Evolutionary conservation across 2,888 invertebrate genomes (phyloP).

Genomic region (Zelleria hepariella): DNA sequence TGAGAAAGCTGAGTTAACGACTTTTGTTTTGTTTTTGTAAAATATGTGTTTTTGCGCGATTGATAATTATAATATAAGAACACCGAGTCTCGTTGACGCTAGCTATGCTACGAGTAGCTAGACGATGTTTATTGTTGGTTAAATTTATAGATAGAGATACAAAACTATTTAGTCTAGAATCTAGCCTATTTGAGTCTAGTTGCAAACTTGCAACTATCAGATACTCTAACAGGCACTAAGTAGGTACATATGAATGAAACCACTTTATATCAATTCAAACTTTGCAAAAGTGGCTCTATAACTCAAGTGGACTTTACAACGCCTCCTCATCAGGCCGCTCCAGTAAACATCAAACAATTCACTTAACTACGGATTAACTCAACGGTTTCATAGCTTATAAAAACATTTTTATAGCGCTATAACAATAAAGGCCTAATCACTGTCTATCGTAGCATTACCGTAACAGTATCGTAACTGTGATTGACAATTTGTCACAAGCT

Average conservation of each 20-base stretch:
- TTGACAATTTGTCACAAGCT: conserved; percentile 36
- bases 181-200: too few relatives aligned
- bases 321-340: conserved; percentile 15
- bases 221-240: too few relatives aligned
- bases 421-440: conserved; percentile 65
- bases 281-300: background rate
- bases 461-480: conserved; percentile 47
- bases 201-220: too few relatives aligned
- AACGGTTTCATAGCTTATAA: conserved; percentile 43
- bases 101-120: too few relatives aligned
- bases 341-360: conserved; percentile 22
- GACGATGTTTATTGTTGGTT: too few relatives aligned
- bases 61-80: too few relatives aligned
- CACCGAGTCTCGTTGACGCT: too few relatives aligned
- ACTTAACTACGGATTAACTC: conserved; percentile 28
- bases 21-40: background rate
- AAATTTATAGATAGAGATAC: too few relatives aligned
- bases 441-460: conserved; percentile 57
- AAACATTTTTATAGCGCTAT: conserved; percentile 48
- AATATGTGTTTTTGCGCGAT: background rate
- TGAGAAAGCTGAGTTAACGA: background rate
- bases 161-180: too few relatives aligned
- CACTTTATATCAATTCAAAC: background rate
- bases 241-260: background rate
- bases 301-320: conserved; percentile 6